Percentiles rank a stretch among this genome's conserved stretches.
Conservation (phyloP, 1,140 invertebrate species). For the Ips typographus region DNA sequence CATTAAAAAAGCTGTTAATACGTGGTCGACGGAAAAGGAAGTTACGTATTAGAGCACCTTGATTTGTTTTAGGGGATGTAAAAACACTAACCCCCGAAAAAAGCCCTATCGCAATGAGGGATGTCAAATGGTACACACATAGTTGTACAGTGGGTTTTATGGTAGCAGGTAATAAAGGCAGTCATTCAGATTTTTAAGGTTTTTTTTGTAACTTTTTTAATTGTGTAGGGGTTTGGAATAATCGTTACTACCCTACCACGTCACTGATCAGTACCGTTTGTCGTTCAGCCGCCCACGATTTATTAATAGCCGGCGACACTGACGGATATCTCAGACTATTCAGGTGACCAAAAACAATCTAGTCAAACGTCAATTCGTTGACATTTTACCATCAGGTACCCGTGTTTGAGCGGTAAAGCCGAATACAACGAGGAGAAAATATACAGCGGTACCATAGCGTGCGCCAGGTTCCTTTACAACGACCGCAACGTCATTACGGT, state of each 20-base stretch:
- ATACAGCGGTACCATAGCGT: conserved; percentile 83
- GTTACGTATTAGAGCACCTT: conserved; percentile 12
- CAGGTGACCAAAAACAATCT: conserved; percentile 55
- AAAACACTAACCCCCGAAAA: conserved; percentile 81
- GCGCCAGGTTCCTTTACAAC: conserved; percentile 79
- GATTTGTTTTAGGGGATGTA: conserved; percentile 71
- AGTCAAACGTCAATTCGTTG: no score
- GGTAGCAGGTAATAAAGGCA: conserved; percentile 67
- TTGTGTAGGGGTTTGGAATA: conserved; percentile 79
- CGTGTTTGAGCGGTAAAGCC: conserved; percentile 78
- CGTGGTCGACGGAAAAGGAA: neutral
- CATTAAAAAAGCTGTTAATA: no score
- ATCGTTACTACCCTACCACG: conserved; percentile 80
- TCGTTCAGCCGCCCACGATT: conserved; percentile 77
- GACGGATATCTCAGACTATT: conserved; percentile 90
- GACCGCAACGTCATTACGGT: conserved; percentile 85
- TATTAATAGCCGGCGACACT: conserved; percentile 84
- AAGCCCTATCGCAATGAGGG: conserved; percentile 83
- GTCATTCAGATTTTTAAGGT: neutral
- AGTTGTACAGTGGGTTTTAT: conserved; percentile 83
- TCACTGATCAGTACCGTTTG: conserved; percentile 78
- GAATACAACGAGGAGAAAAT: conserved; percentile 87
- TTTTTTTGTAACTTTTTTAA: neutral
- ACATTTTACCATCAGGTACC: conserved; percentile 58
- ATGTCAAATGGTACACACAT: conserved; percentile 85